A percentile compares a stretch with the other conserved stretches of the same genome.
These are phyloP conservation scores for Drosophila bipectinata DNA, from an alignment of 1,140 invertebrate species.

Conservation along the genomic window DNA sequence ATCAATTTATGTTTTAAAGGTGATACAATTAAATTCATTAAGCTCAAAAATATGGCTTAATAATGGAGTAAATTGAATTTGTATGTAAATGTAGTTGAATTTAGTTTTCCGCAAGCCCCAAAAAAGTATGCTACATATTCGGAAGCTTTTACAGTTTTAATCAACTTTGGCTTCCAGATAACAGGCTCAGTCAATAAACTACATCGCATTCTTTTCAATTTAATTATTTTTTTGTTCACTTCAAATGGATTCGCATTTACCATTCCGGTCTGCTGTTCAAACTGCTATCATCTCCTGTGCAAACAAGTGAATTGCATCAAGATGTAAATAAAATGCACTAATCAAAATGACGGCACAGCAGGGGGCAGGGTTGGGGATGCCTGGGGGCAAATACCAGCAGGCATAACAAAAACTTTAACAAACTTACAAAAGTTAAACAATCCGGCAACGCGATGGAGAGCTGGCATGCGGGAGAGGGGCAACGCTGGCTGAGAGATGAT, in stretches of 20 bases:
- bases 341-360: slow-evolving; percentile 53
- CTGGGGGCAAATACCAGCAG: slow-evolving; percentile 21
- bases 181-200: not conserved
- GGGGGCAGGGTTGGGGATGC: not conserved
- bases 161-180: not conserved
- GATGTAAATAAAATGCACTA: slow-evolving; percentile 75
- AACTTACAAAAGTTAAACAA: slow-evolving; percentile 68
- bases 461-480: not conserved
- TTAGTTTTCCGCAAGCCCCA: not conserved
- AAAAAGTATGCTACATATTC: not conserved
- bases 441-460: slow-evolving; percentile 1
- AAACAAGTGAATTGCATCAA: slow-evolving; percentile 63
- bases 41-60: too few species aligned
- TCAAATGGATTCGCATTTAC: not conserved
- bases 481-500: slow-evolving; percentile 33
- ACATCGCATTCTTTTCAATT: not conserved
- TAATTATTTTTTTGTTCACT: not conserved
- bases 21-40: too few species aligned
- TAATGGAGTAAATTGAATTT: too few species aligned
- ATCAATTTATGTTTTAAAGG: too few species aligned
- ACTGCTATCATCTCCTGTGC: not conserved
- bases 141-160: not conserved
- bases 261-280: not conserved
- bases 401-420: slow-evolving; percentile 69
- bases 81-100: too few species aligned